Percentiles rank a stretch among this genome's conserved stretches.
These are phyloP conservation scores for Nannospalax galili DNA, from an alignment of 2,113 vertebrate genomes.

Conservation along the genomic window DNA sequence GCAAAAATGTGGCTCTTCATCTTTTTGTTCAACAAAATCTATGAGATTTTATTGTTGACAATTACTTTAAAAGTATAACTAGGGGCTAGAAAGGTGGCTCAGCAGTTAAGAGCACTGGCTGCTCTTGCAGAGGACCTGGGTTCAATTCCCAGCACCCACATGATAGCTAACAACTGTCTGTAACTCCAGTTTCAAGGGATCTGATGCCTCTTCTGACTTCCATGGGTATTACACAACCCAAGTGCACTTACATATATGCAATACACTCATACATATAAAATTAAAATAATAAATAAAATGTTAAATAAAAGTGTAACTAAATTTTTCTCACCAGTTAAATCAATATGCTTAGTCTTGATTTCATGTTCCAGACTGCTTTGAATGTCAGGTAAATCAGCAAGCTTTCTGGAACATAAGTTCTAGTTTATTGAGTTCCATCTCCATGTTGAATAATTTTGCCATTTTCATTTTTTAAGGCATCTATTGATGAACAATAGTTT, in stretches of 20 bases:
- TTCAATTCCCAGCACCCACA: no score
- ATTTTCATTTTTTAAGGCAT: not conserved
- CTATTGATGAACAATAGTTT: not conserved
- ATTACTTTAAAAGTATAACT: not conserved
- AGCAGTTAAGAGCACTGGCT: no score
- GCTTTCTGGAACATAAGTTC: not conserved
- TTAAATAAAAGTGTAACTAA: no score
- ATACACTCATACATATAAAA: no score
- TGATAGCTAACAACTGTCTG: no score
- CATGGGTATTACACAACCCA: no score
- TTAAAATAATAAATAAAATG: no score
- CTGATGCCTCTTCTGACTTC: no score
- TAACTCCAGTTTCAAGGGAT: no score
- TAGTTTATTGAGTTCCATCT: not conserved
- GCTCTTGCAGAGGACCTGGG: no score
- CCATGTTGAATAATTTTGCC: not conserved
- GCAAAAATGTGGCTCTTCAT: not conserved
- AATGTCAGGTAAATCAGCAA: not conserved
- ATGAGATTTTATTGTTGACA: not conserved
- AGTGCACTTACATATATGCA: no score
- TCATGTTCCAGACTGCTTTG: not conserved
- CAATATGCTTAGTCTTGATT: not conserved
- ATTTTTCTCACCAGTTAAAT: not conserved
- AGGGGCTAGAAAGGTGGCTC: no score
- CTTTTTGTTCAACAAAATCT: not conserved